Evolutionary conservation across 53 echinoderm and acorn worm genomes (phyloP), one percentile per base, ranked within the genome.

Genomic region (Crossaster papposus): DNA sequence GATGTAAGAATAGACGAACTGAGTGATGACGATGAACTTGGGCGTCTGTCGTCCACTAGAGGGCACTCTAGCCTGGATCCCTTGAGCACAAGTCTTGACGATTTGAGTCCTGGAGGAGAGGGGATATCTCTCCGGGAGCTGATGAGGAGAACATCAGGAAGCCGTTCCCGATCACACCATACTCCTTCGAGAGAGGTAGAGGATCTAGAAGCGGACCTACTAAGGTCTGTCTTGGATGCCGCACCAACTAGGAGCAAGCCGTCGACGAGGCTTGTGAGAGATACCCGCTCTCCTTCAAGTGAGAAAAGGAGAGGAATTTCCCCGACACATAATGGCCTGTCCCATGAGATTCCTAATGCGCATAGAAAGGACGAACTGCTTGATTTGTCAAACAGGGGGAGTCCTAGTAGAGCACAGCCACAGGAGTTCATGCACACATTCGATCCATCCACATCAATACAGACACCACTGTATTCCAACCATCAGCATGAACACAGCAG

Each of bases 81-180:
- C 62, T 32, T 87, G 70, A 72, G 30, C 22, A 77, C 81, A 4
- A 72, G 80, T 72, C 13, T 81, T 18, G 73, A 80, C 9, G 38
- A 72, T 36, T 72, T 53, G 32, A 44, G 65, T 18, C 44, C 62
- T 13, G 73, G 55, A 23, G 72, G 58, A 33, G 88, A 78, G 65
- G 94, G 88, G 88, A 90, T 92, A 10, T 94, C 94, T 38, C 72
- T 94, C n/a, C 36, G 68, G 17, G 94, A 92, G n/a, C 85, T 94
- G 22, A 65, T 94, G 85, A 64, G 63, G 37, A 89, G 84, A 37
- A 94, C 91, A 5, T 30, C 89, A 14, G 71, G 82, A 31, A 86
- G 89, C 37, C 85, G 55, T 65, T 35, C 62, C 2, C 76, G 77
- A 1, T 87, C 87, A 36, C 87, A 77, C 77, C 87, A 62, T 30